These are phyloP conservation scores for Theodoxus fluviatilis DNA, from an alignment of 2,888 invertebrate species.

Conservation along the genomic window DNA sequence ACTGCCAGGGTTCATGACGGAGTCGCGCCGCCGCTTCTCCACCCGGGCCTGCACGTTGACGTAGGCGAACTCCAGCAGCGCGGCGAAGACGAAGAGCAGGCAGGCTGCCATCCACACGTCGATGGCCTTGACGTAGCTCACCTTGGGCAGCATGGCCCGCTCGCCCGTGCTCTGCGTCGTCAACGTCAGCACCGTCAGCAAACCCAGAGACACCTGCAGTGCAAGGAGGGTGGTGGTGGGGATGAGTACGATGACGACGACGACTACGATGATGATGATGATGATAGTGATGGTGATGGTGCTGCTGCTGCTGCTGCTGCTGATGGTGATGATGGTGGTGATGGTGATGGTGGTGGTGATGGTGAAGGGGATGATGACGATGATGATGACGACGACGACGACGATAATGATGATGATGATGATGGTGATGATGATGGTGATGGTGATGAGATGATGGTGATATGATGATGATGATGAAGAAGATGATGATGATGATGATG, in stretches of 20 bases:
- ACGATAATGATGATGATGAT: no score
- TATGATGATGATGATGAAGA: not conserved
- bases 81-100: slow-evolving; percentile 37
- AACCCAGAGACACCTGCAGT: no score
- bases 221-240: no score
- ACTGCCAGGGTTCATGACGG: slow-evolving; percentile 12
- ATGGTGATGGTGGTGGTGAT: no score
- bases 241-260: no score
- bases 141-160: slow-evolving; percentile 37
- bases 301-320: no score
- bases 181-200: slow-evolving; percentile 41
- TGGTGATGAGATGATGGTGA: not conserved
- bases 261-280: no score
- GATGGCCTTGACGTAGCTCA: slow-evolving; percentile 41
- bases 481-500: not conserved
- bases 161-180: slow-evolving; percentile 41
- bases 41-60: slow-evolving; percentile 37
- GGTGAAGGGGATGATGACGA: no score
- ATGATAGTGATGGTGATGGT: no score
- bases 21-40: slow-evolving; percentile 29
- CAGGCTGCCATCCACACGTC: slow-evolving; percentile 41
- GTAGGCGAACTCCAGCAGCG: slow-evolving; percentile 37
- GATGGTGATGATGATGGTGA: no score
- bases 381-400: no score
- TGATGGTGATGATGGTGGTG: no score